Evolutionary conservation across 2,113 vertebrate genomes (phyloP).

Genomic region (Hippoglossus stenolepis): DNA sequence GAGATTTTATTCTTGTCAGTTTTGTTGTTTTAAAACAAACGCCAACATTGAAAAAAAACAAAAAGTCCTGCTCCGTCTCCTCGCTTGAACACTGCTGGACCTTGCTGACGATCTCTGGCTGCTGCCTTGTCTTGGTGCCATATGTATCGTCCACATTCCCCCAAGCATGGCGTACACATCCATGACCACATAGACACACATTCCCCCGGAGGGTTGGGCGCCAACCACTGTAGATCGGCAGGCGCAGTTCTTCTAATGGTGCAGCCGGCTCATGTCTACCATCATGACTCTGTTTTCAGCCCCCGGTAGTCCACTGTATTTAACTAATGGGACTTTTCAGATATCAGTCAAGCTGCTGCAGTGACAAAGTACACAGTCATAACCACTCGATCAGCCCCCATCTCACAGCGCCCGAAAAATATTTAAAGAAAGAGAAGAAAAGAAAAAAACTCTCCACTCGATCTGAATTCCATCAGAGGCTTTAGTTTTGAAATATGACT

Average conservation of each 20-base stretch:
- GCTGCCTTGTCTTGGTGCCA: constrained; percentile 82
- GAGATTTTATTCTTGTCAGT: constrained; percentile 45
- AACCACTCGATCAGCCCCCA: constrained; percentile 62
- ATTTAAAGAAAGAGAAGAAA: constrained; percentile 7
- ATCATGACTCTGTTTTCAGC: constrained; percentile 51
- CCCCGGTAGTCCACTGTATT: constrained; percentile 45
- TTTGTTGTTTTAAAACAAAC: constrained; percentile 73
- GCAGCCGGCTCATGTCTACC: constrained; percentile 50
- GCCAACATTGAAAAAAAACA: constrained; percentile 34
- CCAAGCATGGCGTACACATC: constrained; percentile 60
- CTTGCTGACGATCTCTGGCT: constrained; percentile 70
- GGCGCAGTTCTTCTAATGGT: constrained; percentile 12
- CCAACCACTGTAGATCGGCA: not conserved
- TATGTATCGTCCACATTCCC: constrained; percentile 69
- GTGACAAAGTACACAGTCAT: constrained; percentile 56
- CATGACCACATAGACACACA: constrained; percentile 48
- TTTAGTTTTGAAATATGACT: constrained; percentile 74
- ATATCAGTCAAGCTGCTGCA: constrained; percentile 74
- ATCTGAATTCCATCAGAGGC: constrained; percentile 70
- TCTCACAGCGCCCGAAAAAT: constrained; percentile 38
- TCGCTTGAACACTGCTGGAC: constrained; percentile 78
- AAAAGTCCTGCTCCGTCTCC: constrained; percentile 30
- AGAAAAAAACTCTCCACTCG: constrained; percentile 39
- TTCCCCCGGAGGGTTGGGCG: constrained; percentile 43
- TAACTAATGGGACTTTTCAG: constrained; percentile 67